Percentiles rank a stretch among this genome's conserved stretches.
Evolutionary conservation across 2,888 invertebrate genomes (phyloP).

Genomic region (Griposia aprilina): DNA sequence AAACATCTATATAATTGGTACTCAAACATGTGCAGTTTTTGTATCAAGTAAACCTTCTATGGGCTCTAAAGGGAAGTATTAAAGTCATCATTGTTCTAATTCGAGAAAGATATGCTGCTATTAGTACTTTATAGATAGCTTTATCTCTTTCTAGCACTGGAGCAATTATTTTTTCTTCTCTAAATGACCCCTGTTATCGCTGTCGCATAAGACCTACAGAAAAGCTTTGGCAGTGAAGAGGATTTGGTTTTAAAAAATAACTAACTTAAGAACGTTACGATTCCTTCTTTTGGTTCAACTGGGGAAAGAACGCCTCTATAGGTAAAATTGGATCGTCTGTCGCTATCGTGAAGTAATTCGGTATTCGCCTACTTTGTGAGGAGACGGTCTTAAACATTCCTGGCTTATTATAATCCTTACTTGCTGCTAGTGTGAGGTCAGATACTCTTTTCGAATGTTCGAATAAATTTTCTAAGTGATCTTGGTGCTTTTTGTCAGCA

Average conservation of each 20-base stretch:
- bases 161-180: background rate
- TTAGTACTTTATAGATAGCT: constrained; percentile 12
- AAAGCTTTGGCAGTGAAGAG: constrained; percentile 86
- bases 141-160: background rate
- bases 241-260: constrained; percentile 83
- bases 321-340: constrained; percentile 95
- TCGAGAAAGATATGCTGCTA: constrained; percentile 12
- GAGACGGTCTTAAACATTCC: constrained; percentile 93
- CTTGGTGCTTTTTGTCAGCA: constrained; percentile 88
- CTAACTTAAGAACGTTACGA: constrained; percentile 81
- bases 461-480: constrained; percentile 84
- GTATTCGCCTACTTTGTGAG: constrained; percentile 91
- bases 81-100: background rate
- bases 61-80: background rate
- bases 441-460: constrained; percentile 93
- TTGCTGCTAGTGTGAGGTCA: constrained; percentile 93
- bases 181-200: constrained; percentile 4
- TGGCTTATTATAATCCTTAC: constrained; percentile 93
- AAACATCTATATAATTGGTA: constrained; percentile 17
- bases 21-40: constrained; percentile 41
- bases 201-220: constrained; percentile 61
- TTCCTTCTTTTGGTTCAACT: constrained; percentile 92
- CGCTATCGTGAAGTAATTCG: constrained; percentile 93
- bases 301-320: constrained; percentile 95
- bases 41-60: constrained; percentile 42